Evolutionary conservation across 2,888 invertebrate species (phyloP).

Genomic region (Drosophila merina): DNA sequence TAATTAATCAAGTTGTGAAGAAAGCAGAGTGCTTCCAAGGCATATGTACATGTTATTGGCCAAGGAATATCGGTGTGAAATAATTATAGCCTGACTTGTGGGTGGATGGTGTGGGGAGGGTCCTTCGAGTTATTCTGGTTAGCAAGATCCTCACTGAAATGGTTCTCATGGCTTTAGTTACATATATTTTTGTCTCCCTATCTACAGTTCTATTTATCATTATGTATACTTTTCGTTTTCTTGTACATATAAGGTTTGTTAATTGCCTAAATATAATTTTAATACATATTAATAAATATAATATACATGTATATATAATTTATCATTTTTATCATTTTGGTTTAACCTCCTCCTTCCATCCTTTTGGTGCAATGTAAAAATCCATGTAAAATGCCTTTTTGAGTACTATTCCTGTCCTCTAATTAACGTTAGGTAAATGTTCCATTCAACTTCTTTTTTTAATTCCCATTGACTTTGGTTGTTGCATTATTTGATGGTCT

Average conservation of each 20-base stretch:
- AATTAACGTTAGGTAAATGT: constrained; percentile 55
- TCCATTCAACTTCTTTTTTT: constrained; percentile 4
- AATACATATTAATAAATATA: constrained; percentile 53
- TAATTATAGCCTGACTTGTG: too few species aligned
- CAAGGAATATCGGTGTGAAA: constrained; percentile 12
- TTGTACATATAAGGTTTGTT: constrained; percentile 42
- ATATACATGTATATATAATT: constrained; percentile 39
- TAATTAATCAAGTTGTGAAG: not conserved
- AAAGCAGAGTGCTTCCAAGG: too few species aligned
- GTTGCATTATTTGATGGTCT: constrained; percentile 31
- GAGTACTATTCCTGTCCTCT: constrained; percentile 59
- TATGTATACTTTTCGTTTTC: constrained; percentile 27
- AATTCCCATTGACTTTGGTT: constrained; percentile 14
- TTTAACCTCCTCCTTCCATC: constrained; percentile 23
- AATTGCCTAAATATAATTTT: constrained; percentile 42
- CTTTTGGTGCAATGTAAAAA: constrained; percentile 80
- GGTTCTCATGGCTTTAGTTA: constrained; percentile 40
- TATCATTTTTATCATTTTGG: constrained; percentile 12
- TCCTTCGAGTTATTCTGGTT: constrained; percentile 62
- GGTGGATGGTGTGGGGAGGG: not conserved
- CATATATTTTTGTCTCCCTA: constrained; percentile 69
- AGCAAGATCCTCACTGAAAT: constrained; percentile 45
- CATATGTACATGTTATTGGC: not conserved
- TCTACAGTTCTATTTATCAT: constrained; percentile 70
- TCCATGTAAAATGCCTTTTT: constrained; percentile 72